These are phyloP conservation scores for Papilio protenor DNA, from an alignment of 2,888 invertebrate genomes.

Conservation along the genomic window DNA sequence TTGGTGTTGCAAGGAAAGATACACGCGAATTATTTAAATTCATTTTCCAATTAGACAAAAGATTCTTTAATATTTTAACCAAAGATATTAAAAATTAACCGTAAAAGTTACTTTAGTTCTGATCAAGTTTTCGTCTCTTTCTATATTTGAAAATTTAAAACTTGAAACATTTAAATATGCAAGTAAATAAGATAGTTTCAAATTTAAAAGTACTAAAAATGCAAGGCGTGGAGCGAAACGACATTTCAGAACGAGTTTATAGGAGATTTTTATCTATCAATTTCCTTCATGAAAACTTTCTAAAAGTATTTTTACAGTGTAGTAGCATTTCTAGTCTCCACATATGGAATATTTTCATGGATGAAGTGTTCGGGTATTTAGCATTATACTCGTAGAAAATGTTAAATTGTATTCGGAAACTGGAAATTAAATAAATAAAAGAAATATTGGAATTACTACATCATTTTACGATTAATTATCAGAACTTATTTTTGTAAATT, in stretches of 20 bases:
- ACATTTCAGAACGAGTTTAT: conserved; percentile 28
- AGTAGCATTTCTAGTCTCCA: background rate
- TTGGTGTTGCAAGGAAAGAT: too few species aligned
- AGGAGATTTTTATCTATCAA: conserved; percentile 37
- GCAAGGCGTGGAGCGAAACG: conserved; percentile 14
- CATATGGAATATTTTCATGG: too few species aligned
- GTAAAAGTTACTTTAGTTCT: background rate
- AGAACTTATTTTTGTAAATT: too few species aligned
- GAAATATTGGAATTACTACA: too few species aligned
- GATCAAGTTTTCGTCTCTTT: background rate
- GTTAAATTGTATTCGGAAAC: too few species aligned
- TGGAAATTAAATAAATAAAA: too few species aligned
- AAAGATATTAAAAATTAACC: too few species aligned
- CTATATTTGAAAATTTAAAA: background rate
- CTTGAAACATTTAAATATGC: background rate
- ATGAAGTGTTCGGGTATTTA: too few species aligned
- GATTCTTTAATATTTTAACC: too few species aligned
- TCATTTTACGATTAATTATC: too few species aligned
- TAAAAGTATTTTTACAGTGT: conserved; percentile 16
- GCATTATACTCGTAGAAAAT: too few species aligned
- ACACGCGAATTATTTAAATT: background rate
- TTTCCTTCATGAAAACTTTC: conserved; percentile 26
- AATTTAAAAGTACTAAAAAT: conserved; percentile 27
- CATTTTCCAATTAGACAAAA: background rate
- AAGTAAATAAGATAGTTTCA: conserved; percentile 12